Evolutionary conservation across 2,797 vertebrate genomes (phyloP).

Genomic region (Macrochelys suwanniensis): DNA sequence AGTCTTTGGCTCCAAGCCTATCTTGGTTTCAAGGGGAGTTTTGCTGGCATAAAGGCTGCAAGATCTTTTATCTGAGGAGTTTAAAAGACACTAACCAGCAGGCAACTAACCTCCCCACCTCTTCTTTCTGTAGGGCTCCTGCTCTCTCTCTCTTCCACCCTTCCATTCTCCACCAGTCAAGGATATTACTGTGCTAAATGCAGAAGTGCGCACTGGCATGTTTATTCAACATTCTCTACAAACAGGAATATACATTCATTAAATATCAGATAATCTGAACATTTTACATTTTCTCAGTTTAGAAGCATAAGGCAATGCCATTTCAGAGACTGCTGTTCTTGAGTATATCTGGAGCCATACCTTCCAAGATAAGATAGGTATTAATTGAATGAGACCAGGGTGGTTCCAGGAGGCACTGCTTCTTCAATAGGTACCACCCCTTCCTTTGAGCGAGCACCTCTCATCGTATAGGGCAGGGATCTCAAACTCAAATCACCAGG

Average conservation of each 20-base stretch:
- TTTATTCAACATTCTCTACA: background rate
- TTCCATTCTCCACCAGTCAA: background rate
- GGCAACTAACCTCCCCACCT: rapidly evolving
- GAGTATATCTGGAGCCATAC: no score
- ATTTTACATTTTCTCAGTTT: background rate
- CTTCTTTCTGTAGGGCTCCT: background rate
- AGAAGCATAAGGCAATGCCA: background rate
- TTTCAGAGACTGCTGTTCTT: no score
- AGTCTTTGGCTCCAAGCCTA: background rate
- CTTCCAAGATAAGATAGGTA: no score
- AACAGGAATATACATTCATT: background rate
- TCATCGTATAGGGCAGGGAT: background rate
- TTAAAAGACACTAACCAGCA: background rate
- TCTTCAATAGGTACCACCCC: background rate
- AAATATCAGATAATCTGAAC: background rate
- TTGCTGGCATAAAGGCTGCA: background rate
- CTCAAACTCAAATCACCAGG: no score
- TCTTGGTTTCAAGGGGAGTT: background rate
- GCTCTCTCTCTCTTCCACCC: background rate
- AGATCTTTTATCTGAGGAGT: background rate
- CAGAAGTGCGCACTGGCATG: background rate
- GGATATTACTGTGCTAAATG: background rate
- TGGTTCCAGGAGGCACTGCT: background rate
- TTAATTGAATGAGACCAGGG: no score
- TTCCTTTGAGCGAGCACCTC: background rate